These are phyloP conservation scores for Hypsibius dujardini DNA, from an alignment of 1,140 invertebrate species.

Conservation along the genomic window DNA sequence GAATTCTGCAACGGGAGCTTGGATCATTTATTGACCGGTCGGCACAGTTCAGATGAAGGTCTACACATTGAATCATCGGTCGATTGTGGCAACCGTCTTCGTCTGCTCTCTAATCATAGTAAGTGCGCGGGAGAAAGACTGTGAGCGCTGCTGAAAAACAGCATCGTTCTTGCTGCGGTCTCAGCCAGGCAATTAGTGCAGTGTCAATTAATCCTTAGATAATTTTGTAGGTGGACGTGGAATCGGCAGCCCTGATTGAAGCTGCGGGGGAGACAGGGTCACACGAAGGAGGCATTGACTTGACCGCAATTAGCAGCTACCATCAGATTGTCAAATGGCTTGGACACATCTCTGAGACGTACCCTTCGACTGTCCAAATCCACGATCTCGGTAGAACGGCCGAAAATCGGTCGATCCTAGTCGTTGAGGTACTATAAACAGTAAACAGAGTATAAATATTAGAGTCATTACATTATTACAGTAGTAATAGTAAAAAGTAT, in stretches of 20 bases:
- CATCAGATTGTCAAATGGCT: not conserved
- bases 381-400: not conserved
- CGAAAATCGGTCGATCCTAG: slow-evolving; percentile 4
- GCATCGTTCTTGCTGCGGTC: not conserved
- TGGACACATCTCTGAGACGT: not conserved
- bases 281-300: not conserved
- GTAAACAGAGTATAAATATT: too few relatives aligned
- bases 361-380: not conserved
- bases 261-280: not conserved
- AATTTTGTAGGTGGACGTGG: too few relatives aligned
- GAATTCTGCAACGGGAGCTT: too few relatives aligned
- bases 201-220: not conserved
- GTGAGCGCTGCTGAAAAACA: not conserved
- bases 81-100: too few relatives aligned
- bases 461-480: too few relatives aligned
- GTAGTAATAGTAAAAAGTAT: too few relatives aligned
- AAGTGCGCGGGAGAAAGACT: not conserved
- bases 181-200: not conserved
- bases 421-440: not conserved
- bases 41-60: too few relatives aligned
- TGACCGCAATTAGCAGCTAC: not conserved
- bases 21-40: too few relatives aligned
- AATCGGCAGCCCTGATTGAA: not conserved
- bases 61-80: too few relatives aligned
- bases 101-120: not conserved